Evolutionary conservation across 2,888 invertebrate species (phyloP).

Genomic region (Lasius platythorax): DNA sequence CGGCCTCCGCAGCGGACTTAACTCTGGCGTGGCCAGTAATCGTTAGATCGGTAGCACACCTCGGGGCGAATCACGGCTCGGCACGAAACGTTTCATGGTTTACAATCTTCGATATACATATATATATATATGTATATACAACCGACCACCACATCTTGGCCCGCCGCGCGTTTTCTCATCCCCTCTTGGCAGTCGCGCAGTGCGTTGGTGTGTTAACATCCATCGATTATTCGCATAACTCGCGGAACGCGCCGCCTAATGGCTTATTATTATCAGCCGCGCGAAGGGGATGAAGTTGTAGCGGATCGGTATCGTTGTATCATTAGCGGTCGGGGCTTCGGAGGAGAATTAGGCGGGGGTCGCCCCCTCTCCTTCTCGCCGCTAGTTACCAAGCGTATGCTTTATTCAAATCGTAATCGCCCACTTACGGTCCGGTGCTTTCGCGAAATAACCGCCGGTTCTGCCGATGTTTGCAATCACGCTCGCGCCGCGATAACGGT

Average conservation of each 20-base stretch:
- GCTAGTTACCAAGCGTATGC: constrained; percentile 37
- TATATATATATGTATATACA: not conserved
- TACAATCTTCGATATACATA: constrained; percentile 63
- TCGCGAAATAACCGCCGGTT: constrained; percentile 45
- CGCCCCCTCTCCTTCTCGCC: constrained; percentile 32
- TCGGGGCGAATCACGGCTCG: constrained; percentile 59
- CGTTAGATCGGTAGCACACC: constrained; percentile 71
- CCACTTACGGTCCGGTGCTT: constrained; percentile 52
- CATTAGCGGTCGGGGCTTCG: constrained; percentile 42
- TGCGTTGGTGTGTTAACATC: constrained; percentile 77
- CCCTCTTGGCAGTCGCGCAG: constrained; percentile 41
- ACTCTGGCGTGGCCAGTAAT: constrained; percentile 70
- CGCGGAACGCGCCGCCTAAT: constrained; percentile 79
- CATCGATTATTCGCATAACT: constrained; percentile 73
- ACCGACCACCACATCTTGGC: not conserved
- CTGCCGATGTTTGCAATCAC: constrained; percentile 45
- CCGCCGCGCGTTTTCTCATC: constrained; percentile 47
- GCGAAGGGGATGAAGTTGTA: constrained; percentile 79
- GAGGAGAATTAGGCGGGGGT: constrained; percentile 16
- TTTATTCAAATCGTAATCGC: constrained; percentile 69
- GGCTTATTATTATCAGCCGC: constrained; percentile 78
- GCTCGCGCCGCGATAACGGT: constrained; percentile 31
- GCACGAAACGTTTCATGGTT: constrained; percentile 73
- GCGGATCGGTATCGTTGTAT: constrained; percentile 72
- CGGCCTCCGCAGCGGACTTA: constrained; percentile 48